Evolutionary conservation across 2,797 vertebrate genomes (phyloP), one percentile per base, ranked within the genome.

Genomic region (Pogonophryne albipinna): DNA sequence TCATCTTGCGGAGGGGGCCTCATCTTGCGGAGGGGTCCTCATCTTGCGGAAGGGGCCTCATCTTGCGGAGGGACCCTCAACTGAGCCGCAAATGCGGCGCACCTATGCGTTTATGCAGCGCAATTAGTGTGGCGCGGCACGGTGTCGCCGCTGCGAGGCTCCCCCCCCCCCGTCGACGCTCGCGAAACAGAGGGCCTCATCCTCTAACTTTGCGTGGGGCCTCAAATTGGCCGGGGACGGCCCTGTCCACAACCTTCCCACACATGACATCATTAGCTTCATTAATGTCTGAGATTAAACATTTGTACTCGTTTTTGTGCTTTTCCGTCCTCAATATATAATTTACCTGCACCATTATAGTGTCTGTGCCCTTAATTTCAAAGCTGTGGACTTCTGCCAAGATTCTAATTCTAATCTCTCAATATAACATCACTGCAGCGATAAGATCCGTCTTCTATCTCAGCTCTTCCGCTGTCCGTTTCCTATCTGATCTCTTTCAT

Each of bases 381-480:
- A 34, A 83, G 65, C 70, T 66, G 45, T 79, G 79, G 76, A 79
- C 70, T 67, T 64, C 70, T 67, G 74, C 83, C 87, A 85, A 76
- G 79, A 86, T 86, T 87, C 58, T 83, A 87, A 89, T 87, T 82
- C 66, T 82, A 83, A 91, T 91, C 81, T 79, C 64, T 69, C 81
- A 66, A 77, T 87, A 23, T 87, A 80, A 87, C 88, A 88, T 91
- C 76, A 79, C 71, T 80, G 70, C 66, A 56, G 70, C 46, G 80
- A 91, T 90, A 89, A 71, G 61, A 91, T 91, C 91, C 53, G 73
- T 78, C 82, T 84, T 85, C 87, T 82, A 90, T 88, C 85, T 89
- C 78, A 83, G 78, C 70, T 86, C 80, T 81, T 88, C 79, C 70
- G 70, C 87, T 71, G 85, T 87, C 88, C 83, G 85, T 87, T 71